A percentile compares a stretch with the other conserved stretches of the same genome.
phyloP scores from a whole-genome alignment of 2,888 invertebrate species.

The Drosophila acutilabella region DNA sequence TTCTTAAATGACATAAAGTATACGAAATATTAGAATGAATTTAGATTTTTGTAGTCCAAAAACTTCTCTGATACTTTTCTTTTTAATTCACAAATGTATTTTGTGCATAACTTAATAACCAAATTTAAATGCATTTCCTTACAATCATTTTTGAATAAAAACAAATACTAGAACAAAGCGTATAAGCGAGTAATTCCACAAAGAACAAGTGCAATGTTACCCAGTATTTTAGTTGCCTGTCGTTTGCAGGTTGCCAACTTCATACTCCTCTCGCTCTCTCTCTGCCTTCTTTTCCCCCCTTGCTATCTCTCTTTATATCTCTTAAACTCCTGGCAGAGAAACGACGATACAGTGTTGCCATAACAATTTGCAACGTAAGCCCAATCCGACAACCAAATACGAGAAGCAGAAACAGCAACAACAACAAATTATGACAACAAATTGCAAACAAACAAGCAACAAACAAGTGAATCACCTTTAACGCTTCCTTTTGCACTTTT shows the following conservation, averaged over 20 bases:
- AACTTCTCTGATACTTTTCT: not conserved
- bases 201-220: constrained; percentile 8
- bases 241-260: not conserved
- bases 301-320: not conserved
- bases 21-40: too few species aligned
- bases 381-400: constrained; percentile 47
- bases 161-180: not conserved
- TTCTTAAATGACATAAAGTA: too few species aligned
- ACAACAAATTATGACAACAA: constrained; percentile 73
- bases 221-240: constrained; percentile 1
- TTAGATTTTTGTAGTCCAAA: too few species aligned
- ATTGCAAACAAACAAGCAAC: constrained; percentile 80
- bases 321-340: constrained; percentile 1
- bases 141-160: not conserved
- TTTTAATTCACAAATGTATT: not conserved
- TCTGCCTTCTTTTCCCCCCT: too few species aligned
- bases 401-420: constrained; percentile 29
- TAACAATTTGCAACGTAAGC: constrained; percentile 57
- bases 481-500: constrained; percentile 68
- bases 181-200: not conserved
- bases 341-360: constrained; percentile 52
- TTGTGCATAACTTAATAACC: not conserved
- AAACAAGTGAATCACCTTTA: constrained; percentile 80
- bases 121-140: not conserved
- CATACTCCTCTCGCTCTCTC: too few species aligned